These are phyloP conservation scores for Petrocephalus microphthalmus DNA, from an alignment of 2,113 vertebrate genomes.

Conservation along the genomic window DNA sequence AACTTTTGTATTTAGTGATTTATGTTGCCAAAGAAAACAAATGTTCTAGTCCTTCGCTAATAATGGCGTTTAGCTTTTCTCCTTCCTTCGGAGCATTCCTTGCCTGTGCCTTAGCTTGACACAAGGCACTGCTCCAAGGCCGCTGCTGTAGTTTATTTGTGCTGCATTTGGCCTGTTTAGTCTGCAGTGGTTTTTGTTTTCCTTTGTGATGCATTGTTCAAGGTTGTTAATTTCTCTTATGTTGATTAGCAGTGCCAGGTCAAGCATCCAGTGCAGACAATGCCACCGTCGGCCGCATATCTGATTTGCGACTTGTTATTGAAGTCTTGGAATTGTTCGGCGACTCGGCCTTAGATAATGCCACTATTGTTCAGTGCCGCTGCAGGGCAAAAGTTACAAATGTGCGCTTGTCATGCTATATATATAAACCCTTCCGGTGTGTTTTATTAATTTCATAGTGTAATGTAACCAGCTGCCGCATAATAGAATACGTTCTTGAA, in stretches of 20 bases:
- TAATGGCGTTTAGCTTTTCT: neutral
- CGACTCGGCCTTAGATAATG: neutral
- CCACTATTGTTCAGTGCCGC: neutral
- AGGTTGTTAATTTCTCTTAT: neutral
- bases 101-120: neutral
- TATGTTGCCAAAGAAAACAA: neutral
- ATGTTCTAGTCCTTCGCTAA: neutral
- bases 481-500: neutral
- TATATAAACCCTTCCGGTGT: neutral
- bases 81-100: neutral
- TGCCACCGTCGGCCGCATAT: neutral
- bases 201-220: constrained; percentile 6
- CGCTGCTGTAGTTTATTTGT: neutral
- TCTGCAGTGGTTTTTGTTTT: neutral
- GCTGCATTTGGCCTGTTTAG: neutral
- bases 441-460: neutral
- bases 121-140: neutral
- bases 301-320: neutral
- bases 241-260: neutral
- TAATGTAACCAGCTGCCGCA: neutral
- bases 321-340: neutral
- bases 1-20: neutral
- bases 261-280: neutral
- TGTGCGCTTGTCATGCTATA: neutral
- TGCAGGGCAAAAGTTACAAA: neutral